phyloP scores from a whole-genome alignment of 2,888 invertebrate species.

The Rugalucina vietnamica region DNA sequence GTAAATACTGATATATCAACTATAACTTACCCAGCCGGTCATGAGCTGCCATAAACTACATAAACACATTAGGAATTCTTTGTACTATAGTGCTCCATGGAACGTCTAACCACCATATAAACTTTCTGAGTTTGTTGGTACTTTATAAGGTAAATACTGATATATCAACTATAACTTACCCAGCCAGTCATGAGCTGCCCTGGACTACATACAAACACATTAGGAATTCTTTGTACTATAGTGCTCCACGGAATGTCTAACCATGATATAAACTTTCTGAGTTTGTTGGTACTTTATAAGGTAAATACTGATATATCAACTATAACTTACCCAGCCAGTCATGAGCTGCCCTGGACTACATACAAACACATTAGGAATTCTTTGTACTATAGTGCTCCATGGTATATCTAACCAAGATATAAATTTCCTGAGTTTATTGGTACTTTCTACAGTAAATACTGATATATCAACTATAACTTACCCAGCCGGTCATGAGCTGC shows the following conservation, averaged over 20 bases:
- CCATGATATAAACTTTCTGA: slow-evolving; percentile 92
- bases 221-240: slow-evolving; percentile 45
- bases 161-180: too few relatives aligned
- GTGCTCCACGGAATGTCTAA: slow-evolving; percentile 90
- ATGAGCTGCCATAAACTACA: slow-evolving; percentile 45
- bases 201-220: slow-evolving; percentile 56
- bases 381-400: slow-evolving; percentile 83
- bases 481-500: slow-evolving; percentile 29
- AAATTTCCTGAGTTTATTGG: slow-evolving; percentile 94
- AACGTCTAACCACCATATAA: slow-evolving; percentile 91
- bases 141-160: too few relatives aligned
- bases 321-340: slow-evolving; percentile 6
- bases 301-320: too few relatives aligned
- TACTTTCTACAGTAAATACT: too few relatives aligned
- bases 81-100: slow-evolving; percentile 85
- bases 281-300: too few relatives aligned
- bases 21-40: slow-evolving; percentile 6
- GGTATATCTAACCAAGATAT: slow-evolving; percentile 92
- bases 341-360: slow-evolving; percentile 47
- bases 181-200: slow-evolving; percentile 31
- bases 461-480: too few relatives aligned
- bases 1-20: too few relatives aligned
- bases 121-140: slow-evolving; percentile 93
- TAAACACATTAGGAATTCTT: slow-evolving; percentile 48
- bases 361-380: slow-evolving; percentile 51